Percentiles rank a stretch among this genome's conserved stretches.
These are phyloP conservation scores for Mus spicilegus DNA, from an alignment of 2,113 vertebrate species.

Conservation along the genomic window DNA sequence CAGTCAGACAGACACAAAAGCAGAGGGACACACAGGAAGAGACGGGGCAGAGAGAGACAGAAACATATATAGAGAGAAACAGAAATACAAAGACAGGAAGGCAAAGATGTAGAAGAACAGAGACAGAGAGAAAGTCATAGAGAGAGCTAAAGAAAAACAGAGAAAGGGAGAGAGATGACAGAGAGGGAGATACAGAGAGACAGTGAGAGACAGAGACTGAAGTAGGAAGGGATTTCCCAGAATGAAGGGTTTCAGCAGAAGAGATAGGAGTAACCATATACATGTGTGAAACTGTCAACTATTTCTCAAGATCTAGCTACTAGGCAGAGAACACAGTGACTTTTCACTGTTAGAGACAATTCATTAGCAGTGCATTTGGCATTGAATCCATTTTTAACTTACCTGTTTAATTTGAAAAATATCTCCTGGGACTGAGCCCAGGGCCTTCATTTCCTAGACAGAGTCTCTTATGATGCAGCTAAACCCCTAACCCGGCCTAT, in stretches of 20 bases:
- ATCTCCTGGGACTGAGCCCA: background rate
- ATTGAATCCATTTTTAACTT: background rate
- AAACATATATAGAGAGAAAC: background rate
- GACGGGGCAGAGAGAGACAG: background rate
- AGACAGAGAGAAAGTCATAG: background rate
- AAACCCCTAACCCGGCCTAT: background rate
- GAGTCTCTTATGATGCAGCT: background rate
- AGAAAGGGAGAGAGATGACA: background rate
- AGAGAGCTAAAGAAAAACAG: background rate
- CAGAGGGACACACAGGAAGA: background rate
- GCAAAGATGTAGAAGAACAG: too few relatives aligned
- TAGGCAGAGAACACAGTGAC: slow-evolving; percentile 3
- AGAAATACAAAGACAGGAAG: background rate
- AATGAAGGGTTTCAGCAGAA: background rate
- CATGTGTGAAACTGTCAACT: background rate
- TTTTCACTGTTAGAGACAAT: background rate
- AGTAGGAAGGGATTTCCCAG: background rate
- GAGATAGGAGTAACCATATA: background rate
- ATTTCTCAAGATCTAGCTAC: background rate
- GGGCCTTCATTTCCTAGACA: background rate
- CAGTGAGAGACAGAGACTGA: background rate
- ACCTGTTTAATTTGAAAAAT: background rate
- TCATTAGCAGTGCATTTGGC: background rate
- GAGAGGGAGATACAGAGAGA: background rate
- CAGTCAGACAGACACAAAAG: background rate